Base-by-base conservation (phyloP, 1,140 invertebrate species). In the Callitettix versicolor region DNA sequence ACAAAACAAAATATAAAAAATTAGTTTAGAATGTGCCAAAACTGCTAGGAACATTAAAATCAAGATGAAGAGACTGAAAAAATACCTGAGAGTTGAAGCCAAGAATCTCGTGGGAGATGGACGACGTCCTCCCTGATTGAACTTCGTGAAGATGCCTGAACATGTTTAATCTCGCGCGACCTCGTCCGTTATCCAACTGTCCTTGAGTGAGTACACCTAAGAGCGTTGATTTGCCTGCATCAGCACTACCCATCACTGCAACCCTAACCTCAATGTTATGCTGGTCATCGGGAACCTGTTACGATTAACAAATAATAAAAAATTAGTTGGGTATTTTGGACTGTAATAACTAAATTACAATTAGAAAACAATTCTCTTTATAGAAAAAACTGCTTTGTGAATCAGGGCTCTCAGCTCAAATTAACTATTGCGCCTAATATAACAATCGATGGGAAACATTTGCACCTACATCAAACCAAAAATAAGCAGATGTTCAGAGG, bases 61-160 rank as follows among this genome's bases (percentile, higher is more conserved):
- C n/a, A n/a, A n/a, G n/a, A n/a, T n/a, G n/a, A n/a, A n/a, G n/a
- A n/a, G n/a, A n/a, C n/a, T n/a, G n/a, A n/a, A n/a, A n/a, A n/a
- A n/a, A n/a, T 30, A 81, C 84, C 64, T 86, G 72, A 5, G 78
- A 77, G 72, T 93, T 88, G 68, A 98, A 98, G 4, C 95, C 95
- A 15, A 99, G 79, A 57, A 97, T 92, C 73, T 98, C 95, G 67
- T 96, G 90, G 57, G 90, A 94, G 58, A 98, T 94, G 12, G 92
- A 95, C 1, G 91, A 95, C 0, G 96, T 99, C 58, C 93, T 78
- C 9, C 96, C 96, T 33, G 90, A 88, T 69, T 91, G 89, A 61
- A 98, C 91, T 71, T 99, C 96, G 71, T 99, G 96, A 58, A 95
- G 74, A 69, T 98, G 95, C 11, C 95, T 73, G 68, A 98, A 93